phyloP scores from a whole-genome alignment of 2,113 vertebrate genomes.

The Salminus brasiliensis region DNA sequence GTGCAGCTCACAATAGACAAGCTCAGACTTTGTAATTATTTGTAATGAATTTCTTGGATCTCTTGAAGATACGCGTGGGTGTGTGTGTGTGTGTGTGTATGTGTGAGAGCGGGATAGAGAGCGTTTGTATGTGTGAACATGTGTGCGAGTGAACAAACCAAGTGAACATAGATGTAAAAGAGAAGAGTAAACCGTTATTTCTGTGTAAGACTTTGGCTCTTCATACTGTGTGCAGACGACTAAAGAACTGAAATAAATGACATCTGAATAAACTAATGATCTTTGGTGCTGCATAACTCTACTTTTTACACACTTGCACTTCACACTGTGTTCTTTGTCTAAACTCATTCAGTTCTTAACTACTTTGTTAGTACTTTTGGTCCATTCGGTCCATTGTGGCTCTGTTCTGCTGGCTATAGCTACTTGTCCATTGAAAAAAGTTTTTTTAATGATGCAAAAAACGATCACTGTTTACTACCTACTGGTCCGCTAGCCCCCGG shows the following conservation, averaged over 20 bases:
- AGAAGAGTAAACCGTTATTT: constrained; percentile 44
- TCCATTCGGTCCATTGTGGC: neutral
- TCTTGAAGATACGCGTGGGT: neutral
- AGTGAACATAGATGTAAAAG: constrained; percentile 31
- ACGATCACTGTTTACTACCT: neutral
- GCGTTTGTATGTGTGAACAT: neutral
- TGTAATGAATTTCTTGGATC: constrained; percentile 32
- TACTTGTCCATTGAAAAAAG: neutral
- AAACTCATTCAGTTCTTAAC: neutral
- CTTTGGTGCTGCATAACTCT: no score
- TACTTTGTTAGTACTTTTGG: neutral
- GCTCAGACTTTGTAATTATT: constrained; percentile 27
- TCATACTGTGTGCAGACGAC: constrained; percentile 44
- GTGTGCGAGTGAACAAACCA: constrained; percentile 4
- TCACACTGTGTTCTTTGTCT: neutral
- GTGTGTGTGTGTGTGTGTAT: neutral
- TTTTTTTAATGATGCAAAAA: neutral
- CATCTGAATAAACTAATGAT: constrained; percentile 39
- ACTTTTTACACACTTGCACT: neutral
- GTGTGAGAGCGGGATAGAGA: neutral
- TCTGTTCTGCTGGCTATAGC: neutral
- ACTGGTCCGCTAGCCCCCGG: neutral
- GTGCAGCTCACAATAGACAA: constrained; percentile 8
- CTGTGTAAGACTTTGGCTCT: constrained; percentile 39
- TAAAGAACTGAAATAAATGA: constrained; percentile 41